Evolutionary conservation across 2,113 vertebrate species (phyloP).

Genomic region (Callaeas wilsoni): DNA sequence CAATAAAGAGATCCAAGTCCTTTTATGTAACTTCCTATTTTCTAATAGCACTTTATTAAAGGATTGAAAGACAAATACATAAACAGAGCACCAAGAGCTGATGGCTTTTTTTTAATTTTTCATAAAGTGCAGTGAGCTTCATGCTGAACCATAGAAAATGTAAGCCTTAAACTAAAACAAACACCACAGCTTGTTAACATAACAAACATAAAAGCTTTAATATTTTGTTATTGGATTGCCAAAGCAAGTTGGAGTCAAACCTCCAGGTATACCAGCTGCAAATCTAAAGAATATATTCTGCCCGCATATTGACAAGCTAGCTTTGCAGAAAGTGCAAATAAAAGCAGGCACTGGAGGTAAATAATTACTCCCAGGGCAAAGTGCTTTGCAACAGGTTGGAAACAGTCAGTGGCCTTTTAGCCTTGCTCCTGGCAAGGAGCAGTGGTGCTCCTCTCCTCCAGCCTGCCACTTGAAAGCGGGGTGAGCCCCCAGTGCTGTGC

Average conservation of each 20-base stretch:
- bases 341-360: neutral
- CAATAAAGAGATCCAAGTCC: neutral
- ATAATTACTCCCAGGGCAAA: neutral
- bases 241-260: neutral
- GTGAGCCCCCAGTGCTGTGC: neutral
- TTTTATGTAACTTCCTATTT: neutral
- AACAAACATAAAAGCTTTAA: neutral
- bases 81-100: neutral
- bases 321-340: neutral
- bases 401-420: neutral
- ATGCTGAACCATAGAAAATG: neutral
- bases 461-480: neutral
- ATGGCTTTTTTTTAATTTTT: neutral
- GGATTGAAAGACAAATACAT: neutral
- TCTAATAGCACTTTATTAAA: neutral
- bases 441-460: neutral
- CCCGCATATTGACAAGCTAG: neutral
- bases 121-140: neutral
- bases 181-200: neutral
- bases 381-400: neutral
- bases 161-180: constrained; percentile 35
- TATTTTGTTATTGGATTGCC: neutral
- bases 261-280: neutral
- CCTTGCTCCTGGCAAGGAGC: neutral
- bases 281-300: neutral